Conservation (phyloP, 1,140 invertebrate genomes). For the Scaptomyza pallida region DNA sequence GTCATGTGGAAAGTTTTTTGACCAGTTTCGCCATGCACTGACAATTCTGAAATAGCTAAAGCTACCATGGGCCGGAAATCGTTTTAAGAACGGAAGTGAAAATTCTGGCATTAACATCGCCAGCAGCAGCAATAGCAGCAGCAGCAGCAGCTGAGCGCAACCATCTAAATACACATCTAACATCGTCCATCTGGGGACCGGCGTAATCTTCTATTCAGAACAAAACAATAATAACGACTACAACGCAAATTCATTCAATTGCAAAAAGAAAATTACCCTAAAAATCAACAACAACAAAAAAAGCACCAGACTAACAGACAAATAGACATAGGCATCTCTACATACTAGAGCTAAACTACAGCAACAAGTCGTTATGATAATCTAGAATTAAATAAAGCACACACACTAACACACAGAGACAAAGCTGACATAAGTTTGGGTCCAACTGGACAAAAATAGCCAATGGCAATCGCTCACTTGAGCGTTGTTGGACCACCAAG, state of each 20-base stretch:
- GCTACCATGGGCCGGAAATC: slow-evolving; percentile 60
- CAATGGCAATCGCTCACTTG: slow-evolving; percentile 72
- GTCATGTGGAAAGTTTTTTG: slow-evolving; percentile 68
- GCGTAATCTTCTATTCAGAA: slow-evolving; percentile 75
- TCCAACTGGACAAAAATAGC: slow-evolving; percentile 47
- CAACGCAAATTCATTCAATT: slow-evolving; percentile 83
- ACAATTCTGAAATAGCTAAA: slow-evolving; percentile 53
- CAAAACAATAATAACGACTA: slow-evolving; percentile 62
- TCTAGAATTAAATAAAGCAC: slow-evolving; percentile 81
- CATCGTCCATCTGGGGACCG: slow-evolving; percentile 51
- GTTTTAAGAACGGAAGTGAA: slow-evolving; percentile 82
- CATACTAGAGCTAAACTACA: slow-evolving; percentile 25
- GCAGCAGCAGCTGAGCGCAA: slow-evolving; percentile 71
- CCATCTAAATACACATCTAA: slow-evolving; percentile 80
- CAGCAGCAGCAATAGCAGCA: slow-evolving; percentile 17
- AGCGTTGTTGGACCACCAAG: slow-evolving; percentile 62
- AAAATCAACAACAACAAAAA: slow-evolving; percentile 46
- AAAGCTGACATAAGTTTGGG: slow-evolving; percentile 22
- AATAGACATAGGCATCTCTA: slow-evolving; percentile 28
- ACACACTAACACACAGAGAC: slow-evolving; percentile 30
- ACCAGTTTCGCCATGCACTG: slow-evolving; percentile 59
- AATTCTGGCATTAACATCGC: slow-evolving; percentile 60
- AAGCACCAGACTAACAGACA: slow-evolving; percentile 16
- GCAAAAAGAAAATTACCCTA: slow-evolving; percentile 83
- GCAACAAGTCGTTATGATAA: slow-evolving; percentile 82